Base-by-base conservation (phyloP, 1,140 invertebrate genomes). In the Gryon sp. region DNA sequence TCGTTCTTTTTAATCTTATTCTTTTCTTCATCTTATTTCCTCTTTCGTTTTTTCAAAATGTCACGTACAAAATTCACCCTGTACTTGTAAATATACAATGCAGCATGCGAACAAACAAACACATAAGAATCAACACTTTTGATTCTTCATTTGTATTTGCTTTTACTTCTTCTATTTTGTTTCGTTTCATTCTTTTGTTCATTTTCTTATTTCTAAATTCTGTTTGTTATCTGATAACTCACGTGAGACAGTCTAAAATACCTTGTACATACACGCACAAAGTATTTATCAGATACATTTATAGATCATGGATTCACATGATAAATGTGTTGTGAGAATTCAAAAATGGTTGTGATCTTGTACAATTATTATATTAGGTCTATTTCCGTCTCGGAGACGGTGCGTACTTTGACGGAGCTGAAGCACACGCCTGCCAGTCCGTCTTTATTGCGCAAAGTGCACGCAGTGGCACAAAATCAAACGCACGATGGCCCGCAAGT, bases 391-490 rank as follows among this genome's bases (percentile, higher is more conserved):
- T 95, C 95, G 1, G 95, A 96, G 85, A 95, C 95, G 0, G 94
- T 97, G 7, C 94, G 95, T 82, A 95, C 94, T 14, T 85, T 97
- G 53, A 96, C 95, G 0, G 95, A 96, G 82, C 85, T 95, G 60
- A 94, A 94, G 79, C 95, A 96, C 84, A 95, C 94, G 75, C 95
- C 95, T 0, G 94, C 95, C 1, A 96, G 95, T 80, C 95, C 95
- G 0, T 93, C 93, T 50, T 90, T 94, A 2, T 88, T 95, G 9
- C 91, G 95, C 4, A 91, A 93, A 18, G 76, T 85, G 60, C 79
- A 84, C 7, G 68, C 72, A 0, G 78, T 82, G 7, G 62, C 76
- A n/a, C 83, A 83, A 12, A 62, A 57, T 24, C 81, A 81, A 28
- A 24, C 50, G 4, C 69, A 82, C 30, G 72, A 74, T 18, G 38